Conservation (phyloP, 2,888 invertebrate species). For the Dione vanillae region DNA sequence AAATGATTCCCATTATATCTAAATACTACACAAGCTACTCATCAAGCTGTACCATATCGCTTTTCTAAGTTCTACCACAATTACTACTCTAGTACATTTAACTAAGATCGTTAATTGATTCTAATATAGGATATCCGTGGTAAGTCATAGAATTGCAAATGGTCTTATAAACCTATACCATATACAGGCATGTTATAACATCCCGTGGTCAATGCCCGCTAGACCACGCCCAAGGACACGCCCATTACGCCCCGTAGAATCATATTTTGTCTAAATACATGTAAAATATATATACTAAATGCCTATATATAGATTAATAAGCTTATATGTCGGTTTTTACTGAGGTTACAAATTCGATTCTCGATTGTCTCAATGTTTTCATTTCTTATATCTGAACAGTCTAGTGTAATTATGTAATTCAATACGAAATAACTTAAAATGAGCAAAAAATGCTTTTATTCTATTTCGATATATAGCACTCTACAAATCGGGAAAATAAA, state of each 20-base stretch:
- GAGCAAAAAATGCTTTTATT: too few species aligned
- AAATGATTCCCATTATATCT: too few species aligned
- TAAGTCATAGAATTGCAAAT: constrained; percentile 74
- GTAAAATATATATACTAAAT: constrained; percentile 19
- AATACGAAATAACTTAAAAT: too few species aligned
- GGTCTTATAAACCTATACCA: constrained; percentile 55
- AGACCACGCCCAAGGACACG: constrained; percentile 73
- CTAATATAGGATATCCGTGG: constrained; percentile 39
- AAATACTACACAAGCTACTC: too few species aligned
- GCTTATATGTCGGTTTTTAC: neutral
- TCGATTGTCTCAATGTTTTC: neutral
- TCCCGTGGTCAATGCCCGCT: constrained; percentile 65
- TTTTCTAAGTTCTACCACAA: neutral
- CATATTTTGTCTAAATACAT: constrained; percentile 43
- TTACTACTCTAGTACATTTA: neutral
- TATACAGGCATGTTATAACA: constrained; percentile 50
- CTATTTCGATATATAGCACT: too few species aligned
- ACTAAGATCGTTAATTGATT: constrained; percentile 29
- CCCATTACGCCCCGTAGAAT: constrained; percentile 69
- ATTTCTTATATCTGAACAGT: too few species aligned
- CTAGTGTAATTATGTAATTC: too few species aligned
- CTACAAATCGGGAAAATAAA: too few species aligned
- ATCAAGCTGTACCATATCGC: too few species aligned
- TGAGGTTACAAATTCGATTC: neutral
- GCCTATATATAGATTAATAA: constrained; percentile 1